Base-by-base conservation (phyloP, 2,113 vertebrate species). In the Sphaerodactylus townsendi region DNA sequence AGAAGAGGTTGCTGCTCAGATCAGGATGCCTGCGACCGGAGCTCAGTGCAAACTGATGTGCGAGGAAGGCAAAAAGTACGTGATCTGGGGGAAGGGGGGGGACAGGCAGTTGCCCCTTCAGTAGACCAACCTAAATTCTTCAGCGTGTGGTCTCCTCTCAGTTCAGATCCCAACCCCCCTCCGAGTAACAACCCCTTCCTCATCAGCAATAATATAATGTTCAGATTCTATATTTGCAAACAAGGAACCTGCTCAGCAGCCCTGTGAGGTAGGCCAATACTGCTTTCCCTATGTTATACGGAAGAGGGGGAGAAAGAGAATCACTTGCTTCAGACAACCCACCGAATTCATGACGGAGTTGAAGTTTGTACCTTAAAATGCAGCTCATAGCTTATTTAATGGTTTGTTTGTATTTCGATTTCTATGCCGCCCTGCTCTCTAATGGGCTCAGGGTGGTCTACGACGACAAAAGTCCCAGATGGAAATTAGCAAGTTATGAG, bases 1-100 rank as follows among this genome's bases (percentile, higher is more conserved):
- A 56, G 88, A 33, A 68, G 77, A 89, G 88, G 88, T 56, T 87
- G 71, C 81, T 90, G 88, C 90, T 82, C 84, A 76, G 91, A 86
- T 79, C 11, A 86, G 86, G 84, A 78, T 0, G 3, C 17, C 87
- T 71, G 77, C 68, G 73, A 44, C 76, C 88, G 89, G 89, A 87
- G 87, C 68, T 92, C 87, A 66, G 56, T 46, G 28, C 35, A 68
- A 85, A 79, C 69, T 75, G 11, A 77, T 66, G 74, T 7, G 78
- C 56, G 71, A 85, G 0, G 6, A 91, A 65, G 79, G 23, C 59
- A 9, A 77, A 23, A 4, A 48, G 44, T 37, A 30, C 3, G 1
- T 17, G 15, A 10, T 0, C 2, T 23, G 59, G 35, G 5, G 65
- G 30, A 7, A 2, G 5, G 17, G 13, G 13, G 13, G 4, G 39